These are phyloP conservation scores for Dendrocincla fuliginosa DNA, from an alignment of 2,797 vertebrate species.

Conservation along the genomic window DNA sequence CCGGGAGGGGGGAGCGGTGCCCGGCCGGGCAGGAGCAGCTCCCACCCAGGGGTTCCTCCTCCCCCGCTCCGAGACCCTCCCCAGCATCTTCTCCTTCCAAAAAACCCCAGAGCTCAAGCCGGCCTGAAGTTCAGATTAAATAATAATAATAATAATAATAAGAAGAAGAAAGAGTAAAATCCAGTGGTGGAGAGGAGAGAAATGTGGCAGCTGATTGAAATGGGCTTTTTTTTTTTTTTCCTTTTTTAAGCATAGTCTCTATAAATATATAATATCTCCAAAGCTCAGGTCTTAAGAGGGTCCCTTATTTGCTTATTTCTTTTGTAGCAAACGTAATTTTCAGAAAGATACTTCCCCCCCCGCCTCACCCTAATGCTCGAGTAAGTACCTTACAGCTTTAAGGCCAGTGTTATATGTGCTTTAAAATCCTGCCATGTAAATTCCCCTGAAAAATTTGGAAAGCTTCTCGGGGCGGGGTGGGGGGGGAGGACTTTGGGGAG, in stretches of 20 bases:
- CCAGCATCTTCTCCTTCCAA: not conserved
- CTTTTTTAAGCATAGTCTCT: not conserved
- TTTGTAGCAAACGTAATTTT: conserved; percentile 53
- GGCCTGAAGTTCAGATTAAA: not conserved
- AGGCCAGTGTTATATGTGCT: conserved; percentile 69
- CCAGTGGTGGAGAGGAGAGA: not conserved
- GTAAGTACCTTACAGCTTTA: conserved; percentile 72
- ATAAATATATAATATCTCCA: not conserved
- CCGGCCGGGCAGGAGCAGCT: not conserved
- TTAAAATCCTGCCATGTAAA: conserved; percentile 87
- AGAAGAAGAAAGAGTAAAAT: not conserved
- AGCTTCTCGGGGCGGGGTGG: conserved; percentile 74
- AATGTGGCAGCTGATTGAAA: not conserved
- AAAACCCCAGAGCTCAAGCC: not conserved
- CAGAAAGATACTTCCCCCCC: not conserved
- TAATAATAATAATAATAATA: not conserved
- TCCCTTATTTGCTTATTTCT: not conserved
- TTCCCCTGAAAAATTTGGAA: conserved; percentile 87
- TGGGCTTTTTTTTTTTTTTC: not conserved
- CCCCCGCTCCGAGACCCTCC: not conserved
- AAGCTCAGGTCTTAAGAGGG: not conserved
- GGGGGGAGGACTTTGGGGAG: conserved; percentile 20
- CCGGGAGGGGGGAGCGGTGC: not conserved
- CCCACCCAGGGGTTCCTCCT: not conserved
- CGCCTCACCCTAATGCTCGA: conserved; percentile 38